phyloP scores from a whole-genome alignment of 2,797 vertebrate species.

The Loriculus beryllinus region DNA sequence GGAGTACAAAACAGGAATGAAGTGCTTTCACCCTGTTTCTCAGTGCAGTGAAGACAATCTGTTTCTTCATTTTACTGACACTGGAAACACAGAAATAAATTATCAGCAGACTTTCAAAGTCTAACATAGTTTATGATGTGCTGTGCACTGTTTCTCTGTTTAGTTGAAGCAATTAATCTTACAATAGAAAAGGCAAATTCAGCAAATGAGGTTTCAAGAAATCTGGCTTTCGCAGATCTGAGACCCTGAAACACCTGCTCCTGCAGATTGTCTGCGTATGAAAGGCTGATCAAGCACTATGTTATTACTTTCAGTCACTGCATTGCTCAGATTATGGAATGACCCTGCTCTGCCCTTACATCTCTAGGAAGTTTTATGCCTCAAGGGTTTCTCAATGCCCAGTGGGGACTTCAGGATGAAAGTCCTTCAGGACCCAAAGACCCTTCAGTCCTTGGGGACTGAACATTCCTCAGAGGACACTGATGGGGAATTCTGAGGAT shows the following conservation, averaged over 20 bases:
- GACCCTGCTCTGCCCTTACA: not conserved
- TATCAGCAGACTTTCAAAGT: not conserved
- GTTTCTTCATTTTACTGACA: not conserved
- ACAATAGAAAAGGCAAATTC: not conserved
- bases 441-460: not conserved
- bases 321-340: not conserved
- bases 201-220: slow-evolving; percentile 38
- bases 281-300: slow-evolving; percentile 19
- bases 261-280: not conserved
- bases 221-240: not conserved
- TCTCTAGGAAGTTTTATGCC: not conserved
- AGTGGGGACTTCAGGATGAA: not conserved
- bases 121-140: not conserved
- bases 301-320: not conserved
- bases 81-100: not conserved
- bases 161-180: slow-evolving; percentile 38
- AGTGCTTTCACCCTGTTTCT: not conserved
- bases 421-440: not conserved
- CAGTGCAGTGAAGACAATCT: not conserved
- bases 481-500: not conserved
- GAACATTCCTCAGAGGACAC: not conserved
- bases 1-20: not conserved
- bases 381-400: not conserved
- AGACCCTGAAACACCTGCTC: slow-evolving; percentile 41
- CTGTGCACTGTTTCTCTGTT: not conserved